Conservation (phyloP, 2,797 vertebrate genomes). For the Diceros bicornis region DNA sequence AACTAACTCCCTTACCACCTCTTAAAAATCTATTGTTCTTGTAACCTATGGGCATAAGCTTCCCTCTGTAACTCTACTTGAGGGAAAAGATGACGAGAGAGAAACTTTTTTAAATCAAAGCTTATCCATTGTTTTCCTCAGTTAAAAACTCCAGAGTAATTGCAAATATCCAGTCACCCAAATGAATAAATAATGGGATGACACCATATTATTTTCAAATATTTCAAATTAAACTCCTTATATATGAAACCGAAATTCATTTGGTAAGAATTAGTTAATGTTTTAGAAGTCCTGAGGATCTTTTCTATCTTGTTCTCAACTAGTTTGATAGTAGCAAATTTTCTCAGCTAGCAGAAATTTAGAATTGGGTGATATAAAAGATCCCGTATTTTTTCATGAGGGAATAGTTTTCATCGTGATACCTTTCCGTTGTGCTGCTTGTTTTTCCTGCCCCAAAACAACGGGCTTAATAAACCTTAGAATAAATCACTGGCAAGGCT, state of each 20-base stretch:
- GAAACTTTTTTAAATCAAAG: neutral
- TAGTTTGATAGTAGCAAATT: neutral
- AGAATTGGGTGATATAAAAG: neutral
- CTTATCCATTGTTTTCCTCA: neutral
- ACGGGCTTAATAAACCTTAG: neutral
- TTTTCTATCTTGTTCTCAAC: neutral
- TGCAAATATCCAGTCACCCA: neutral
- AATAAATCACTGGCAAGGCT: neutral
- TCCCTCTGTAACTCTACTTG: neutral
- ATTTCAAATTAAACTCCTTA: neutral
- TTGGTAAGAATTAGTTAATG: neutral
- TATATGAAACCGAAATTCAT: neutral
- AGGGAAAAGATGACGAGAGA: neutral
- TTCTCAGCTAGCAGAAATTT: slow-evolving; percentile 35
- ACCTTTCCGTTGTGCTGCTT: neutral
- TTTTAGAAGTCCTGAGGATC: neutral
- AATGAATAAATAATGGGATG: neutral
- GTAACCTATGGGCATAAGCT: neutral
- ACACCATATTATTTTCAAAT: neutral
- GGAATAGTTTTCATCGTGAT: neutral
- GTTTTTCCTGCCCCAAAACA: neutral
- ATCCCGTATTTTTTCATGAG: neutral
- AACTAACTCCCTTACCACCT: neutral
- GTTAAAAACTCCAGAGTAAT: neutral
- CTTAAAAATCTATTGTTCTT: slow-evolving; percentile 74